Conservation (phyloP, 2,113 vertebrate species). For the Calonectris borealis region DNA sequence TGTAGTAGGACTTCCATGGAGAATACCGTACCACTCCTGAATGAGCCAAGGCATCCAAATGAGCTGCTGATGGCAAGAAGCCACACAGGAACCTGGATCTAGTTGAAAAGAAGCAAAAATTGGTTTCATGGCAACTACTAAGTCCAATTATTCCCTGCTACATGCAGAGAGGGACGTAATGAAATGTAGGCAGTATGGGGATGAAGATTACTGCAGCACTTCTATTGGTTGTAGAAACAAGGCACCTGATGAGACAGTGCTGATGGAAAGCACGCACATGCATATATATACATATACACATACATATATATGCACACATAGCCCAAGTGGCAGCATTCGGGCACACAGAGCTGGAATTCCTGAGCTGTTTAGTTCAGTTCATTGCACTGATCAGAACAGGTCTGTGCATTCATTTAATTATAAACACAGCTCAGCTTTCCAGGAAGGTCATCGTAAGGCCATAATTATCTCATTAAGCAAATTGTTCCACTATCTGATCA, state of each 20-base stretch:
- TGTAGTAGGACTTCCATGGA: neutral
- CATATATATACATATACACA: rapidly evolving
- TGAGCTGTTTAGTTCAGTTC: neutral
- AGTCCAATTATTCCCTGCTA: neutral
- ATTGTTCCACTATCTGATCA: conserved; percentile 44
- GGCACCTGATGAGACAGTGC: neutral
- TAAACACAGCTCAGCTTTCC: neutral
- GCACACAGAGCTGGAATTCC: neutral
- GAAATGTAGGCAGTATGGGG: neutral
- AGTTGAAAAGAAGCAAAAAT: neutral
- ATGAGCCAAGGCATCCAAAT: neutral
- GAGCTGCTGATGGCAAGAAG: neutral
- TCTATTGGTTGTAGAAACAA: neutral
- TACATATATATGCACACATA: neutral
- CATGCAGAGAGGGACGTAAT: neutral
- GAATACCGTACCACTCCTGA: neutral
- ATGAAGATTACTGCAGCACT: neutral
- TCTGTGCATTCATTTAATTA: neutral
- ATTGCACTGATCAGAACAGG: neutral
- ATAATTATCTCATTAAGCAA: conserved; percentile 52
- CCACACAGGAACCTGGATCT: neutral
- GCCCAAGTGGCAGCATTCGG: rapidly evolving
- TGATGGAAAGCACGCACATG: rapidly evolving
- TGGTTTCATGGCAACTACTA: neutral
- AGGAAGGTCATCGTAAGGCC: neutral